phyloP scores from a whole-genome alignment of 2,888 invertebrate species.

The Lymantria dispar region DNA sequence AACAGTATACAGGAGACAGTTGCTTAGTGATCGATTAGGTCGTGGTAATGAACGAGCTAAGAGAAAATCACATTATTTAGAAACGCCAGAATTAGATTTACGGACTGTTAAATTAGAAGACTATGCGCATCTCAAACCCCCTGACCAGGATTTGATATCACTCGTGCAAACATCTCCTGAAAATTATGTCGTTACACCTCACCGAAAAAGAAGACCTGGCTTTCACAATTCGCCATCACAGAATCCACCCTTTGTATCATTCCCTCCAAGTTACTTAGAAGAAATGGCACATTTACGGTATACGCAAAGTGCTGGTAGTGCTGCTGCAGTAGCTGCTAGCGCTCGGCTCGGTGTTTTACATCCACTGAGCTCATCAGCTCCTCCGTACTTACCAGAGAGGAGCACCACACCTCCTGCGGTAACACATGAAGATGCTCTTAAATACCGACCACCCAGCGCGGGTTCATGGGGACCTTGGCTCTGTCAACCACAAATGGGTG shows the following conservation, averaged over 20 bases:
- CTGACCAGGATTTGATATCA: slow-evolving; percentile 86
- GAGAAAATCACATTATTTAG: slow-evolving; percentile 84
- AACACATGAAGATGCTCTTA: slow-evolving; percentile 81
- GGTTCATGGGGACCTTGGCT: slow-evolving; percentile 88
- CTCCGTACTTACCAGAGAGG: slow-evolving; percentile 85
- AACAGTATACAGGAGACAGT: slow-evolving; percentile 82
- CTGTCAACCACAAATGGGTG: slow-evolving; percentile 85
- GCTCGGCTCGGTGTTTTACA: slow-evolving; percentile 77
- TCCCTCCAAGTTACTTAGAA: slow-evolving; percentile 88
- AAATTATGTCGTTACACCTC: slow-evolving; percentile 93
- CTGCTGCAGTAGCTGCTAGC: slow-evolving; percentile 82
- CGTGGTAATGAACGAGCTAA: slow-evolving; percentile 84
- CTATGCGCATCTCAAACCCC: slow-evolving; percentile 84
- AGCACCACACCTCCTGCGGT: slow-evolving; percentile 84
- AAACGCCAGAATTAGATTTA: slow-evolving; percentile 87
- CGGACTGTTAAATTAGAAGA: slow-evolving; percentile 86
- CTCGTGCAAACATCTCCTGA: slow-evolving; percentile 88
- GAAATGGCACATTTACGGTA: slow-evolving; percentile 85
- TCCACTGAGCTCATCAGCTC: slow-evolving; percentile 88
- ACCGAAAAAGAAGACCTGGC: slow-evolving; percentile 92
- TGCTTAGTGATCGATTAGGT: slow-evolving; percentile 83
- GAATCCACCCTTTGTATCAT: slow-evolving; percentile 93
- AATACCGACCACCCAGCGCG: slow-evolving; percentile 87
- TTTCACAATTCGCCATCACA: slow-evolving; percentile 94
- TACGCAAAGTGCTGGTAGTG: slow-evolving; percentile 82